Evolutionary conservation across 2,113 vertebrate genomes (phyloP), one percentile per base, ranked within the genome.

Genomic region (Rhizomys pruinosus): DNA sequence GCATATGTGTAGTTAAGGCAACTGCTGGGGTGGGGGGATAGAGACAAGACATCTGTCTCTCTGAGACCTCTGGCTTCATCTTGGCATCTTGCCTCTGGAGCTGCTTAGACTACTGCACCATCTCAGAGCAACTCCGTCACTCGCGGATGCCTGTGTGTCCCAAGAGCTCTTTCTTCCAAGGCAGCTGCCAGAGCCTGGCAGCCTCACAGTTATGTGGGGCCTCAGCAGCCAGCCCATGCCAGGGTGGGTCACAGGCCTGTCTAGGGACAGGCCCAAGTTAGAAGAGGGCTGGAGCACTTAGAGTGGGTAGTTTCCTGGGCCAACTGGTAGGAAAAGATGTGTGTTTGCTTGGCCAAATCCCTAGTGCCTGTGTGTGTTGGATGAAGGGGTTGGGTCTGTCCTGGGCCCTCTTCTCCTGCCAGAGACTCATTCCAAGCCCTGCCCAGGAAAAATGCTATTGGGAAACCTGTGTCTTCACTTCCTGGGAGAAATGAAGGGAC

Each of bases 21-120:
- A 12, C 3, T 39, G 44, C 84, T 61, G 63, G 59, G 42, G 59
- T 42, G 29, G 37, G 12, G 9, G 59, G 12, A 27, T 19, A 63
- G 59, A 63, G 37, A 27, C 19, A 37, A 16, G 57, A 44, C 79
- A 20, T 32, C 25, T 42, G 23, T 63, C 23, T 63, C 69, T 91
- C 57, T 55, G n/a, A 37, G 23, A 27, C 4, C 55, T 44, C 85
- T 19, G n/a, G 78, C 23, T 80, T 80, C n/a, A 29, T 76, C 77
- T 91, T 76, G 76, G 44, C 29, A 84, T 76, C 81, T 93, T 76
- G 76, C 55, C 29, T 87, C 55, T 57, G 61, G 77, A 42, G 17
- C 61, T 20, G 22, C 64, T 78, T 34, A 47, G 69, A 84, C 71
- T 78, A 34, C 76, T 32, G 52, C 12, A 16, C 32, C 11, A 47